Evolutionary conservation across 2,888 invertebrate genomes (phyloP).

Genomic region (Dicyrtomina minuta): DNA sequence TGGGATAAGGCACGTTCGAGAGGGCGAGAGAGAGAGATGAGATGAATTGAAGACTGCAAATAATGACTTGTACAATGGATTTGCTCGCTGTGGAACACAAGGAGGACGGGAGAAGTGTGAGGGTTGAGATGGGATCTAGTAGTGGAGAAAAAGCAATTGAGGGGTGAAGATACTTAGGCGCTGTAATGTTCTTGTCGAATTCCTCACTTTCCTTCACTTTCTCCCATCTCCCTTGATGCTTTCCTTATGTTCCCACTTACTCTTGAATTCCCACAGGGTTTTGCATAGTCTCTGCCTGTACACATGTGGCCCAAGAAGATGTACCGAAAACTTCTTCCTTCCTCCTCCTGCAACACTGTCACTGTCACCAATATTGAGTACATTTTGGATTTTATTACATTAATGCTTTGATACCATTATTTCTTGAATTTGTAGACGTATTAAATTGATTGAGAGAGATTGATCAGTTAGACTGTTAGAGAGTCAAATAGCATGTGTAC

Average conservation of each 20-base stretch:
- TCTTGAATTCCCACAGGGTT: slow-evolving; percentile 1
- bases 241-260: slow-evolving; percentile 16
- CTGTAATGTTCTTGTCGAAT: slow-evolving; percentile 35
- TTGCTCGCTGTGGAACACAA: not conserved
- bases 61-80: not conserved
- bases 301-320: too few relatives aligned
- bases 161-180: slow-evolving; percentile 26
- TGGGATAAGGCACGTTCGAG: not conserved
- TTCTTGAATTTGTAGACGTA: too few relatives aligned
- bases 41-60: not conserved
- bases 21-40: not conserved
- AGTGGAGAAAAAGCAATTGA: not conserved
- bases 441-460: too few relatives aligned
- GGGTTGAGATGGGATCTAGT: not conserved
- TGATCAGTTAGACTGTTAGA: too few relatives aligned
- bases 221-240: slow-evolving; percentile 7
- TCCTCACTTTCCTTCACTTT: slow-evolving; percentile 28
- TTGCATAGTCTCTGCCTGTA: too few relatives aligned
- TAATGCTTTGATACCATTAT: too few relatives aligned
- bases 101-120: not conserved
- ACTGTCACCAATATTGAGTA: not conserved
- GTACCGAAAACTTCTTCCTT: too few relatives aligned
- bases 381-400: too few relatives aligned
- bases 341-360: not conserved
- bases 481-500: too few relatives aligned